These are phyloP conservation scores for Merodon equestris DNA, from an alignment of 2,888 invertebrate species.

Conservation along the genomic window DNA sequence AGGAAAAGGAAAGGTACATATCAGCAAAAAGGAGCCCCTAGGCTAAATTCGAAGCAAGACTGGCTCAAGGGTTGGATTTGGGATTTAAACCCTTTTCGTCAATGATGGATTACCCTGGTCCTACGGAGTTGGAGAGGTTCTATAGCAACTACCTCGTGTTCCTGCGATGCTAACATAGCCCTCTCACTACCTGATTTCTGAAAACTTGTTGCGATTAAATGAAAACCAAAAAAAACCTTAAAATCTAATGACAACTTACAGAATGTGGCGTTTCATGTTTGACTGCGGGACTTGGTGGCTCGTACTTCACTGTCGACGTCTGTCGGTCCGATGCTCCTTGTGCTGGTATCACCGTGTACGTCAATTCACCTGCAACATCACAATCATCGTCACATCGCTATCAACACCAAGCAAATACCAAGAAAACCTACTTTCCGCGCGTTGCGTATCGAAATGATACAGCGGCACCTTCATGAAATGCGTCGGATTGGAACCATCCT, in stretches of 20 bases:
- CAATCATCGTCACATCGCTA: background rate
- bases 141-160: no score
- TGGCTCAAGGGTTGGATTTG: no score
- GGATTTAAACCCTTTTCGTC: no score
- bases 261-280: slow-evolving; percentile 64
- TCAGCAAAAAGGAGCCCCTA: no score
- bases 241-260: slow-evolving; percentile 46
- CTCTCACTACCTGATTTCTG: no score
- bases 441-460: slow-evolving; percentile 74
- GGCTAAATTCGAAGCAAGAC: no score
- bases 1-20: no score
- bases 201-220: no score
- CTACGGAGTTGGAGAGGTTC: no score
- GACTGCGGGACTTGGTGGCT: slow-evolving; percentile 58
- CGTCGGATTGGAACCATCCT: slow-evolving; percentile 75
- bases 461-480: slow-evolving; percentile 75
- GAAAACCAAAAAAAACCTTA: background rate
- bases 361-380: slow-evolving; percentile 72
- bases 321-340: slow-evolving; percentile 70
- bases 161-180: no score
- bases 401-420: background rate
- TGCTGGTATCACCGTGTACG: slow-evolving; percentile 75
- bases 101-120: no score
- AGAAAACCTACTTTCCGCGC: slow-evolving; percentile 74
- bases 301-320: slow-evolving; percentile 70